These are phyloP conservation scores for Aramus guarauna DNA, from an alignment of 2,113 vertebrate species.

Conservation along the genomic window DNA sequence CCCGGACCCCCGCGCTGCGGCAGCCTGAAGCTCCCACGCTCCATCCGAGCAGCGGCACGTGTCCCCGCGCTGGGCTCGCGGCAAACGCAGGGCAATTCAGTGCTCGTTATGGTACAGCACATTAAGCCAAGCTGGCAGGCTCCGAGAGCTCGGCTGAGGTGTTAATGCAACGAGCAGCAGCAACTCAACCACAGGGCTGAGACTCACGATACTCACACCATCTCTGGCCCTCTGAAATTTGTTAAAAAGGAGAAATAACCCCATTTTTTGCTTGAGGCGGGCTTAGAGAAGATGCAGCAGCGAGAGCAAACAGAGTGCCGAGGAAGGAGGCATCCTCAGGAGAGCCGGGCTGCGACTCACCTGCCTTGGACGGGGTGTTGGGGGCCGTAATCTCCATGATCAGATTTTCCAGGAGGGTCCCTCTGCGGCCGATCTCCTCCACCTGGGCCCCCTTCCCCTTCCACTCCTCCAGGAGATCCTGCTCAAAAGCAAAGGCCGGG, in stretches of 20 bases:
- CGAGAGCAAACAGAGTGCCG: neutral
- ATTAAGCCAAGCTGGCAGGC: neutral
- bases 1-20: fast-evolving
- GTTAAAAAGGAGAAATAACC: neutral
- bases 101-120: neutral
- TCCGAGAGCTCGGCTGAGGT: fast-evolving
- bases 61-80: neutral
- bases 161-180: fast-evolving
- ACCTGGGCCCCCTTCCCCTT: conserved; percentile 78
- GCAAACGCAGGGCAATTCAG: neutral
- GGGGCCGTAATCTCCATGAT: conserved; percentile 91
- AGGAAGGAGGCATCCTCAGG: neutral
- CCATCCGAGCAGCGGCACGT: fast-evolving
- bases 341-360: neutral
- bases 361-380: conserved; percentile 79
- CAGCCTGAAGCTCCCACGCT: neutral
- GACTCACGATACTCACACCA: fast-evolving
- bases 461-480: conserved; percentile 89
- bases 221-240: neutral
- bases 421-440: conserved; percentile 84
- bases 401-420: conserved; percentile 87
- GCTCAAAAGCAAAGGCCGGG: neutral
- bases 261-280: neutral
- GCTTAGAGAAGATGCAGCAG: neutral
- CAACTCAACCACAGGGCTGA: fast-evolving